These are phyloP conservation scores for Zapus hudsonius DNA, from an alignment of 2,113 vertebrate species.

Conservation along the genomic window DNA sequence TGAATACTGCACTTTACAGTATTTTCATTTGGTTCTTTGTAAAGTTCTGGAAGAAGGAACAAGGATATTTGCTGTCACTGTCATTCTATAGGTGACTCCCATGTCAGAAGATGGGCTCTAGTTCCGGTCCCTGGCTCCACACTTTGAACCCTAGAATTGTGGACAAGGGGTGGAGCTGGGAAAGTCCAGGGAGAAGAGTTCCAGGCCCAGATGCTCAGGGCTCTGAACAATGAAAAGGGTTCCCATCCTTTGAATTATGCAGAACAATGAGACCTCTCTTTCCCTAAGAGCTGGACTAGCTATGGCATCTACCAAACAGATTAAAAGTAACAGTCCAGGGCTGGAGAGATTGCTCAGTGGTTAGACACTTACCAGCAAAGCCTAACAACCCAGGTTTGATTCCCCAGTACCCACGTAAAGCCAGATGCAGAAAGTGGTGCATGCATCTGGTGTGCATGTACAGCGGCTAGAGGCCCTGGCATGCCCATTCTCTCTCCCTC, in stretches of 20 bases:
- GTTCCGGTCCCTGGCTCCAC: background rate
- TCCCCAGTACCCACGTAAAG: no score
- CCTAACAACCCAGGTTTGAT: no score
- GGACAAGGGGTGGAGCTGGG: background rate
- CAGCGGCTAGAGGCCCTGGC: no score
- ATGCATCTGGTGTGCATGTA: no score
- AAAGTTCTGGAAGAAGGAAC: background rate
- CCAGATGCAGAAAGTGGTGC: no score
- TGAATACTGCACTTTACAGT: no score
- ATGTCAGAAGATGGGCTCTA: background rate
- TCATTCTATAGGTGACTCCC: background rate
- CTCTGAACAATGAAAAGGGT: rapidly evolving
- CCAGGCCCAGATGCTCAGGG: background rate
- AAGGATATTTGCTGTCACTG: background rate
- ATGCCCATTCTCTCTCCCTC: no score
- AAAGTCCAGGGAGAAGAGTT: background rate
- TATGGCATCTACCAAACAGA: background rate
- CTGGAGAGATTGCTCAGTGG: no score
- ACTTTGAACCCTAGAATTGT: background rate
- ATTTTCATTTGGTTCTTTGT: no score
- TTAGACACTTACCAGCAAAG: no score
- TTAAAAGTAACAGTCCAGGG: background rate
- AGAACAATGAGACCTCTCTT: background rate
- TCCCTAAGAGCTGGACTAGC: background rate
- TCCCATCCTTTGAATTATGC: no score